Evolutionary conservation across 2,797 vertebrate species (phyloP).

Genomic region (Sternotherus odoratus): DNA sequence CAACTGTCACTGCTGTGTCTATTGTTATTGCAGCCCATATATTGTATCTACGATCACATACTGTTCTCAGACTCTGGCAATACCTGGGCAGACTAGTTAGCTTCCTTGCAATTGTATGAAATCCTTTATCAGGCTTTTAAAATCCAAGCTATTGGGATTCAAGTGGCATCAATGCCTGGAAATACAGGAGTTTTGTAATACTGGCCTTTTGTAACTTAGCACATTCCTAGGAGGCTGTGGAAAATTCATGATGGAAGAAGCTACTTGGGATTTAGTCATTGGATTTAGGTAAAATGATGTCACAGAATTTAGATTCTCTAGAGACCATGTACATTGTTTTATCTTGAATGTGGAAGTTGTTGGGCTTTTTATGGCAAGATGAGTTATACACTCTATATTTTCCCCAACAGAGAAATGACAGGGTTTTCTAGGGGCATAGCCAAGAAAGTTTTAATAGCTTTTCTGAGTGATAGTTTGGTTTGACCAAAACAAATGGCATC

Average conservation of each 20-base stretch:
- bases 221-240: not conserved
- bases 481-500: slow-evolving; percentile 48
- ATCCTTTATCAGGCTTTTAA: not conserved
- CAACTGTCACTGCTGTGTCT: not conserved
- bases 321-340: not conserved
- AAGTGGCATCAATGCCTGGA: not conserved
- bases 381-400: slow-evolving; percentile 26
- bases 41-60: rapidly evolving
- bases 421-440: not conserved
- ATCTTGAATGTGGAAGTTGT: not conserved
- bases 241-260: not conserved
- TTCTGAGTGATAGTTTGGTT: slow-evolving; percentile 52
- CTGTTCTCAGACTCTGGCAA: not conserved
- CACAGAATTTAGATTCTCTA: not conserved
- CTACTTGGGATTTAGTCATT: not conserved
- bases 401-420: not conserved
- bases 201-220: not conserved
- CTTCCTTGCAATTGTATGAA: too few relatives aligned
- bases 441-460: not conserved
- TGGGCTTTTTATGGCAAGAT: not conserved
- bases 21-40: rapidly evolving
- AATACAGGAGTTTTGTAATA: not conserved
- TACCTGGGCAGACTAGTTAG: rapidly evolving
- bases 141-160: not conserved
- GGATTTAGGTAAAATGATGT: not conserved